Percentiles rank a stretch among this genome's conserved stretches.
Conservation (phyloP, 2,888 invertebrate species). For the Mimas tiliae region DNA sequence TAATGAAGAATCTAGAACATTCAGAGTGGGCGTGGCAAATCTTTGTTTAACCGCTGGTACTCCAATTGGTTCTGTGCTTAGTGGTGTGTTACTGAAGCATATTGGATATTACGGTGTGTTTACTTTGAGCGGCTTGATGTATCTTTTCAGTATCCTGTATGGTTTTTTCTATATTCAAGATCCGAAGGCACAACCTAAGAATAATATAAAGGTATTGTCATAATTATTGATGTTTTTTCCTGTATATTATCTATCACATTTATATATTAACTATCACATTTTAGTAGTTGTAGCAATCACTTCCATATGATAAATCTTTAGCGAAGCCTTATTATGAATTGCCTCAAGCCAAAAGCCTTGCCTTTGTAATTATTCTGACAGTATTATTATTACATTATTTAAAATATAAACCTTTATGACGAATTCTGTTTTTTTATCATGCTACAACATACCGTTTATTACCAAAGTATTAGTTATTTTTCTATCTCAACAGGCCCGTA, state of each 20-base stretch:
- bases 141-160: constrained; percentile 71
- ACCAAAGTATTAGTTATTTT: too few relatives aligned
- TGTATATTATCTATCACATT: not conserved
- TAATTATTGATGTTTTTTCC: not conserved
- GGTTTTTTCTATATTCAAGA: constrained; percentile 73
- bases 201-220: constrained; percentile 48
- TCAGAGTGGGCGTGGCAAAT: constrained; percentile 84
- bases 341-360: too few relatives aligned
- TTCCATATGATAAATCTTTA: not conserved
- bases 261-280: too few relatives aligned
- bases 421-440: too few relatives aligned
- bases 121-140: constrained; percentile 66
- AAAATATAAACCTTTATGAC: too few relatives aligned
- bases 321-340: too few relatives aligned
- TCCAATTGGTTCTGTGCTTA: constrained; percentile 71
- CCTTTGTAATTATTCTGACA: too few relatives aligned
- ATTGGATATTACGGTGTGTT: constrained; percentile 83
- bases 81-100: constrained; percentile 68
- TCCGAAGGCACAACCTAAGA: constrained; percentile 52
- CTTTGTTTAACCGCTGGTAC: constrained; percentile 71
- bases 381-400: too few relatives aligned
- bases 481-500: not conserved
- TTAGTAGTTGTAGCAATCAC: too few relatives aligned
- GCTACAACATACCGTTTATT: too few relatives aligned
- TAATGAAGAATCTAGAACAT: constrained; percentile 82